Conservation (phyloP, 2,797 vertebrate species). For the Erpetoichthys calabaricus region DNA sequence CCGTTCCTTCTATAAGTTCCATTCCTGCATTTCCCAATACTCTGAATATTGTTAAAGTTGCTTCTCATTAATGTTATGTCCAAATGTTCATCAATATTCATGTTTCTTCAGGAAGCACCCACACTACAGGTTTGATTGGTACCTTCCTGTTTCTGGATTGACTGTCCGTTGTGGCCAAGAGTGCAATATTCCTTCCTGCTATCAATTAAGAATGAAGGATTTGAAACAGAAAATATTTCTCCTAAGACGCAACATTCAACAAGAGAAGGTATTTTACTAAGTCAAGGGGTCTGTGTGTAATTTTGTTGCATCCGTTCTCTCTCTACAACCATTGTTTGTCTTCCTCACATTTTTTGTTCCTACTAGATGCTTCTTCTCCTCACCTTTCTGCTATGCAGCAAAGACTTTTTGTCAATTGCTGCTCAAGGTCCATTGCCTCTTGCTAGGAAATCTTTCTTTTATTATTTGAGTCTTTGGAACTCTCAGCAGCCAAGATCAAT, state of each 20-base stretch:
- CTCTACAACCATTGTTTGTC: background rate
- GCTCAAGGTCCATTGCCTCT: too few species aligned
- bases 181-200: slow-evolving; percentile 21
- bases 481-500: too few species aligned
- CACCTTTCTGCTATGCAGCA: too few species aligned
- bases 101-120: slow-evolving; percentile 37
- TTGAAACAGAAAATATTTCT: slow-evolving; percentile 40
- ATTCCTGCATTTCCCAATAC: too few species aligned
- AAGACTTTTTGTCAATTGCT: too few species aligned
- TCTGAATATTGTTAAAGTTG: background rate
- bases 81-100: background rate
- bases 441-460: too few species aligned
- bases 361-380: too few species aligned
- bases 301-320: background rate
- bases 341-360: too few species aligned
- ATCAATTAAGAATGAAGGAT: slow-evolving; percentile 32
- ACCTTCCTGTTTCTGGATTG: slow-evolving; percentile 44
- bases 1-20: too few species aligned
- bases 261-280: slow-evolving; percentile 26
- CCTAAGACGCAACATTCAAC: slow-evolving; percentile 35
- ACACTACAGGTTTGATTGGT: slow-evolving; percentile 56
- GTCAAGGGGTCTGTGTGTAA: slow-evolving; percentile 5
- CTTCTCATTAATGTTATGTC: too few species aligned
- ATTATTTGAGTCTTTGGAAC: too few species aligned
- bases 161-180: slow-evolving; percentile 33